These are phyloP conservation scores for Merluccius polli DNA, from an alignment of 2,797 vertebrate genomes.

Conservation along the genomic window DNA sequence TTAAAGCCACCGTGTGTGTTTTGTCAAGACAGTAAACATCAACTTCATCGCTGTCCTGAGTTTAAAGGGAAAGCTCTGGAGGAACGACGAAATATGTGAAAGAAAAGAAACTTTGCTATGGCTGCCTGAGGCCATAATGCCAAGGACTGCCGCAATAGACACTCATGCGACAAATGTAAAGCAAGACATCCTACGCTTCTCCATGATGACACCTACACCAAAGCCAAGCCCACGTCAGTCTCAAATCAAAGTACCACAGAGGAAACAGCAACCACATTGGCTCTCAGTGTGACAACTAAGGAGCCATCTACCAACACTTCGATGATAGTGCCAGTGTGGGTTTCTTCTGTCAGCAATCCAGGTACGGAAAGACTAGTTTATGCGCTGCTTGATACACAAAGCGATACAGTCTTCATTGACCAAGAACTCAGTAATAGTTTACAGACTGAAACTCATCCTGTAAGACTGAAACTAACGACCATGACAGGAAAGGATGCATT, in stretches of 20 bases:
- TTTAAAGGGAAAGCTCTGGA: constrained; percentile 7
- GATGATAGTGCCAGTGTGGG: too few species aligned
- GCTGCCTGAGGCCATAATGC: constrained; percentile 30
- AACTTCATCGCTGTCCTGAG: neutral
- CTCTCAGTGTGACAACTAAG: constrained; percentile 9
- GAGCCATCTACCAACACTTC: neutral
- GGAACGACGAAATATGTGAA: constrained; percentile 9
- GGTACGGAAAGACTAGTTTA: too few species aligned
- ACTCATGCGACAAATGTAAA: constrained; percentile 24
- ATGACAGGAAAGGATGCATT: too few species aligned
- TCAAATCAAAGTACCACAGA: too few species aligned
- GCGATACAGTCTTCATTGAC: constrained; percentile 10
- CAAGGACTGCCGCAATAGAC: constrained; percentile 24
- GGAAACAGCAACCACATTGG: too few species aligned
- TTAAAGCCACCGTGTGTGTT: neutral
- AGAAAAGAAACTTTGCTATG: constrained; percentile 36
- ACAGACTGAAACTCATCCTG: too few species aligned
- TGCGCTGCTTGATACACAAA: neutral
- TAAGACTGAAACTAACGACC: too few species aligned
- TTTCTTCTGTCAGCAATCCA: too few species aligned
- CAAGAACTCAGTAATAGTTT: constrained; percentile 4
- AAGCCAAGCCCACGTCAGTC: too few species aligned
- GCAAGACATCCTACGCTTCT: constrained; percentile 7
- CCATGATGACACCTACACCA: too few species aligned
- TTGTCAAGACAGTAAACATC: constrained; percentile 17